Evolutionary conservation across 1,140 invertebrate genomes (phyloP).

Genomic region (Adoxophyes honmai): DNA sequence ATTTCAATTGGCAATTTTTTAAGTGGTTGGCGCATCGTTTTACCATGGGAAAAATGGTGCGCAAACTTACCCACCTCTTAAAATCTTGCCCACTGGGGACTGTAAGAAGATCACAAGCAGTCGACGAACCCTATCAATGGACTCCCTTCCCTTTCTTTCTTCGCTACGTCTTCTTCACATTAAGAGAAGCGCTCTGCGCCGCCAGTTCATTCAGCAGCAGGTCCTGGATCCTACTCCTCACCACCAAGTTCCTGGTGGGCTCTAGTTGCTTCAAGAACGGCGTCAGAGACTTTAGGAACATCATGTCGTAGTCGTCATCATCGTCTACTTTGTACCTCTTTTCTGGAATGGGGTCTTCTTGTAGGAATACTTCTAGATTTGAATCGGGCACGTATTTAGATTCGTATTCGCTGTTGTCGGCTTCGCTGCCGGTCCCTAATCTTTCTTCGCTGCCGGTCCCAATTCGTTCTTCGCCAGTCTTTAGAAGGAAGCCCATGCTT

Average conservation of each 20-base stretch:
- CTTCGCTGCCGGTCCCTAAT: constrained; percentile 6
- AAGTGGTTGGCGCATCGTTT: too few species aligned
- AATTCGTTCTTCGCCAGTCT: constrained; percentile 5
- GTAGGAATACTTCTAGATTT: constrained; percentile 10
- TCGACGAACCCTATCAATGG: too few species aligned
- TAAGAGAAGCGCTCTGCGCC: constrained; percentile 16
- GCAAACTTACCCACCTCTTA: too few species aligned
- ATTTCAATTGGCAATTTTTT: too few species aligned
- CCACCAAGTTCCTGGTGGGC: constrained; percentile 39
- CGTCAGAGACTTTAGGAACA: constrained; percentile 50
- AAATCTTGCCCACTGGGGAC: too few species aligned
- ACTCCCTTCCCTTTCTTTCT: not conserved
- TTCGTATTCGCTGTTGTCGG: constrained; percentile 16
- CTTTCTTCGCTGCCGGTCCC: constrained; percentile 13
- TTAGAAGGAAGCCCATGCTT: constrained; percentile 31
- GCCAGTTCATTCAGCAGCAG: constrained; percentile 43
- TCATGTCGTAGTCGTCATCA: constrained; percentile 44
- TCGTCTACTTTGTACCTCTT: constrained; percentile 15
- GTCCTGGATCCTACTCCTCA: constrained; percentile 52
- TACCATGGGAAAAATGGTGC: too few species aligned
- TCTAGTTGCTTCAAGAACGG: constrained; percentile 42
- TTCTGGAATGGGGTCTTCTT: constrained; percentile 17
- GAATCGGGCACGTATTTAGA: not conserved
- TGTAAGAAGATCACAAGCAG: too few species aligned
- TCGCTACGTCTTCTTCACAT: not conserved